Evolutionary conservation across 2,113 vertebrate genomes (phyloP).

Genomic region (Clinocottus analis): DNA sequence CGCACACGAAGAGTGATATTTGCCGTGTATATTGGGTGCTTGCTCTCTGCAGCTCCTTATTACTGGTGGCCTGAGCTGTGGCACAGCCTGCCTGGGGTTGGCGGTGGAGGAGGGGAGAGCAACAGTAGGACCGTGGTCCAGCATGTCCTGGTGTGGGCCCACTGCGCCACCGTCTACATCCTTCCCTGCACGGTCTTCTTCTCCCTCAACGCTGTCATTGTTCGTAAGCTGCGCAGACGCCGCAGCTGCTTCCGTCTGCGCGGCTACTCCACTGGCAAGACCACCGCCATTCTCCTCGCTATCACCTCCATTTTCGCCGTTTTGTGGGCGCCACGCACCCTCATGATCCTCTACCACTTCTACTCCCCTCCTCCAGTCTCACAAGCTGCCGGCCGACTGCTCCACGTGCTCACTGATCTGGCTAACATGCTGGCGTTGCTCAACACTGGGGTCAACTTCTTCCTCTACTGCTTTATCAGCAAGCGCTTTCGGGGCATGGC

Average conservation of each 20-base stretch:
- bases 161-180: conserved; percentile 94
- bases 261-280: conserved; percentile 95
- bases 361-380: conserved; percentile 88
- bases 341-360: conserved; percentile 95
- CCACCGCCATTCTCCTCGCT: conserved; percentile 94
- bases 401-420: conserved; percentile 89
- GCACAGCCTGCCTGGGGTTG: conserved; percentile 82
- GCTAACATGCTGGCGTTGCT: conserved; percentile 96
- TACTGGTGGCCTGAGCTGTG: conserved; percentile 99
- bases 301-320: conserved; percentile 96
- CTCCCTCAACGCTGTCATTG: conserved; percentile 92
- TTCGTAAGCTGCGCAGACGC: conserved; percentile 88
- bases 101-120: conserved; percentile 77
- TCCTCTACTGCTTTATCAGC: conserved; percentile 98
- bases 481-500: conserved; percentile 96
- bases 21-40: conserved; percentile 90
- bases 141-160: conserved; percentile 94
- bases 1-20: conserved; percentile 93
- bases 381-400: conserved; percentile 85
- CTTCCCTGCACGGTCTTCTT: conserved; percentile 97
- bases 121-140: conserved; percentile 86
- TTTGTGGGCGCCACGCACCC: conserved; percentile 93
- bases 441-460: conserved; percentile 98
- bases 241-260: conserved; percentile 93
- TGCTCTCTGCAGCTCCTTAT: conserved; percentile 92